Percentiles rank a stretch among this genome's conserved stretches.
Conservation (phyloP, 2,888 invertebrate genomes). For the Bedellia somnulentella region DNA sequence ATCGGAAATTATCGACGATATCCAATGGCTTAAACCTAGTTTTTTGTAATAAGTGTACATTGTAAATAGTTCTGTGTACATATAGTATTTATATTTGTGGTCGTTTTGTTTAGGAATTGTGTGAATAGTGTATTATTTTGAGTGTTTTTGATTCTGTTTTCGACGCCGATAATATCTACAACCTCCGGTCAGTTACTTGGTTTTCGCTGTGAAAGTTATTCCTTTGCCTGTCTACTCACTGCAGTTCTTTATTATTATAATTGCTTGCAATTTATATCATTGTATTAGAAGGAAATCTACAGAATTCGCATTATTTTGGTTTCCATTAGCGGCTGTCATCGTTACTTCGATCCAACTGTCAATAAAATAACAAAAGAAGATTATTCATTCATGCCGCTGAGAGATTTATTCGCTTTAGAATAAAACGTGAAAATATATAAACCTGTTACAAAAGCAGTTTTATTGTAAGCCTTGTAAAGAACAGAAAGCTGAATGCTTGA, state of each 20-base stretch:
- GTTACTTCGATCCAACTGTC: conserved; percentile 41
- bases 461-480: no score
- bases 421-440: no score
- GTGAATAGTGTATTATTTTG: conserved; percentile 65
- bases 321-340: conserved; percentile 52
- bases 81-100: conserved; percentile 72
- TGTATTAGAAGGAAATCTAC: conserved; percentile 33
- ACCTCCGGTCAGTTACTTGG: no score
- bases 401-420: no score
- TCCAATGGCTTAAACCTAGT: conserved; percentile 68
- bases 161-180: conserved; percentile 68
- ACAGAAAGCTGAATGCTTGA: conserved; percentile 54
- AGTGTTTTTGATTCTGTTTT: conserved; percentile 63
- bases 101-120: conserved; percentile 62
- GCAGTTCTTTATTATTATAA: no score
- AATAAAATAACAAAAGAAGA: conserved; percentile 39
- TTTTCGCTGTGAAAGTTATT: no score
- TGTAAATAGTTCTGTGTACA: conserved; percentile 75
- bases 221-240: conserved; percentile 29
- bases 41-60: conserved; percentile 68
- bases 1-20: conserved; percentile 65
- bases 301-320: conserved; percentile 58
- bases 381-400: conserved; percentile 24
- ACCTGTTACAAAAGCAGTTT: no score
- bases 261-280: not conserved